These are phyloP conservation scores for Dermolepida albohirtum DNA, from an alignment of 2,888 invertebrate species.

Conservation along the genomic window DNA sequence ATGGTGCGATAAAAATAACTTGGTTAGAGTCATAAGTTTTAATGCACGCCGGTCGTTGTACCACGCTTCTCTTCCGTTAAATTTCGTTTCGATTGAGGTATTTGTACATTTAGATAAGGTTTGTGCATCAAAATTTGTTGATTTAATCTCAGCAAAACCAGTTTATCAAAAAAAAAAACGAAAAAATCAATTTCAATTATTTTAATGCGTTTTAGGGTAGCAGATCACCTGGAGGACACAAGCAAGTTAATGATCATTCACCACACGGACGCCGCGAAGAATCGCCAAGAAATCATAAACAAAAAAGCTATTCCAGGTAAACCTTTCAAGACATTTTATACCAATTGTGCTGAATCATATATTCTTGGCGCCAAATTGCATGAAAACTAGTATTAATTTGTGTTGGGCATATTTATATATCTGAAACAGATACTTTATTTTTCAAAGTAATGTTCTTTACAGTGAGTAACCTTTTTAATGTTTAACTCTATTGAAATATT, in stretches of 20 bases:
- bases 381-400: too few species aligned
- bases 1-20: slow-evolving; percentile 47
- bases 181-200: slow-evolving; percentile 42
- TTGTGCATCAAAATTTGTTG: slow-evolving; percentile 31
- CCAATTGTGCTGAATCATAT: slow-evolving; percentile 6
- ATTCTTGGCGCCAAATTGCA: neutral
- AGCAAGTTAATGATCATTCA: slow-evolving; percentile 59
- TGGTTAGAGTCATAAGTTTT: slow-evolving; percentile 40
- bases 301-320: slow-evolving; percentile 64
- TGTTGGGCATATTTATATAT: too few species aligned
- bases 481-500: too few species aligned
- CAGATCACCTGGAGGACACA: slow-evolving; percentile 58
- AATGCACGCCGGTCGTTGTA: slow-evolving; percentile 44
- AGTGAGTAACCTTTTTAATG: too few species aligned
- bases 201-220: slow-evolving; percentile 56
- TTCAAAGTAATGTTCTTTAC: too few species aligned
- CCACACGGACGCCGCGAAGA: slow-evolving; percentile 62
- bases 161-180: neutral
- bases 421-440: too few species aligned
- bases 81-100: neutral
- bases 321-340: slow-evolving; percentile 23
- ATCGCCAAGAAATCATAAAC: slow-evolving; percentile 63
- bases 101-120: too few species aligned
- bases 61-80: slow-evolving; percentile 29
- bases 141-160: slow-evolving; percentile 18